Base-by-base conservation (phyloP, 1,140 invertebrate species). In the Campoletis sonorensis region DNA sequence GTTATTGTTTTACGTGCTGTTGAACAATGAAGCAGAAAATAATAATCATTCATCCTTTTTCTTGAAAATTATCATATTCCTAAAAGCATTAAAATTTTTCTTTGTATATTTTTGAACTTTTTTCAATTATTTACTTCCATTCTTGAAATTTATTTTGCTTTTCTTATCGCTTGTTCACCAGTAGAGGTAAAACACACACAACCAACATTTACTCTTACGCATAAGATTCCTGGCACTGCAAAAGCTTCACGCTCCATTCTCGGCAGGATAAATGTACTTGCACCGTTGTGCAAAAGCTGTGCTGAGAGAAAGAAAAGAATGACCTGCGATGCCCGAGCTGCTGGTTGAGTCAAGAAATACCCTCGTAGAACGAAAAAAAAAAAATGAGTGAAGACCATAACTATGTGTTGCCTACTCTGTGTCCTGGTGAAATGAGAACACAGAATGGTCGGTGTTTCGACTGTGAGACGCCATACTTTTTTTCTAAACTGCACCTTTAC, bases 281-380 rank as follows among this genome's bases (percentile, higher is more conserved):
- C 61, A 26, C 21, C 61, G 4, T 27, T 67, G 13, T 23, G 23
- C 61, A 30, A 67, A 67, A 67, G 61, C 26, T 3, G 4, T 67
- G 61, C 23, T 67, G 13, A 27, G 10, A 67, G 61, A 27, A 27
- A 23, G 61, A 67, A 13, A 67, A 27, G 30, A 15, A 67, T 67
- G 16, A n/a, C 18, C 21, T 27, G 61, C 61, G 2, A 67, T n/a
- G 21, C 54, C 5, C 54, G 18, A 58, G 54, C 5, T 4, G 7
- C 21, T 67, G 23, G 61, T 67, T 30, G 61, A 67, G 61, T 27
- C 30, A 27, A 27, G 23, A 67, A 26, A 67, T 13, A 67, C 23
- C n/a, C 8, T 67, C 26, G 61, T 67, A 27, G 61, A 67, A 67
- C 21, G 30, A 67, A 26, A 67, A 67, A 67, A 67, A 27, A 67